Evolutionary conservation across 1,140 invertebrate species (phyloP).

Genomic region (Lineus longissimus): DNA sequence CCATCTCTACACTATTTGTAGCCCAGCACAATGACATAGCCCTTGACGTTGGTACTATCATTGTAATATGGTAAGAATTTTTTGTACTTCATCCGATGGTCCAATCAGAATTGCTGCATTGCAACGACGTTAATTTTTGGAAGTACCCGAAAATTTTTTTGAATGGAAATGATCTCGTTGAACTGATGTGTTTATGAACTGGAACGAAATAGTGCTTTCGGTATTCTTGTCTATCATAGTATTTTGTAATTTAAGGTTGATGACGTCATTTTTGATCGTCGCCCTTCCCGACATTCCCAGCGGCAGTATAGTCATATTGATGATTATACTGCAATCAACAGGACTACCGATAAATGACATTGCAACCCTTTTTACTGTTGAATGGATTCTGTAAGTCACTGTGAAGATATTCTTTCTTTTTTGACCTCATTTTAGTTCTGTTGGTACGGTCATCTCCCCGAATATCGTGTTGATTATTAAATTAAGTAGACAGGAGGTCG

Average conservation of each 20-base stretch:
- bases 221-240: background rate
- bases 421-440: too few relatives aligned
- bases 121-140: too few relatives aligned
- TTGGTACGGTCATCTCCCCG: too few relatives aligned
- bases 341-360: slow-evolving; percentile 32
- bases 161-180: too few relatives aligned
- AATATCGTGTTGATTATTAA: too few relatives aligned
- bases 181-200: too few relatives aligned
- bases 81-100: too few relatives aligned
- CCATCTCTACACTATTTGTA: slow-evolving; percentile 25
- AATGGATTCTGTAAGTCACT: slow-evolving; percentile 43
- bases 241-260: slow-evolving; percentile 24
- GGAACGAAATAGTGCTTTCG: too few relatives aligned
- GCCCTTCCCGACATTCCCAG: slow-evolving; percentile 43
- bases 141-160: too few relatives aligned
- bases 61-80: slow-evolving; percentile 28
- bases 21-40: slow-evolving; percentile 22
- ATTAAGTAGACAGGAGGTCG: too few relatives aligned
- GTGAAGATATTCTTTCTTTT: too few relatives aligned
- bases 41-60: slow-evolving; percentile 20
- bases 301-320: slow-evolving; percentile 41
- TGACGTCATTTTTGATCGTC: slow-evolving; percentile 30
- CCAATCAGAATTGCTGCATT: too few relatives aligned
- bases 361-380: slow-evolving; percentile 40
- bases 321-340: slow-evolving; percentile 39